Percentiles rank a stretch among this genome's conserved stretches.
phyloP scores from a whole-genome alignment of 2,888 invertebrate genomes.

The Celastrina argiolus region DNA sequence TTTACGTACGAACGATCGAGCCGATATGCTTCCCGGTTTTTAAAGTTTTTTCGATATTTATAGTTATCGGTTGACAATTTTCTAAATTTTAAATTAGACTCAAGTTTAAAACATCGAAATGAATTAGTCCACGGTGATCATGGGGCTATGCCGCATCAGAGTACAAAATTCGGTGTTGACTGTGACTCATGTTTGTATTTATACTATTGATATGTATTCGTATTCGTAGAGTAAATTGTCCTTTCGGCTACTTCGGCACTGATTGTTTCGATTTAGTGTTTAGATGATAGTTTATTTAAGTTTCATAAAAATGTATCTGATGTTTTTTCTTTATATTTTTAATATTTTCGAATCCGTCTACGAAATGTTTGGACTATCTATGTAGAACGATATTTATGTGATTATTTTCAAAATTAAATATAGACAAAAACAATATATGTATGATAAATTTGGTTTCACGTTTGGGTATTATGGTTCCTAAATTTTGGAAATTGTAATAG shows the following conservation, averaged over 20 bases:
- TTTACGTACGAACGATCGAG: slow-evolving; percentile 48
- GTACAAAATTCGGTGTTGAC: slow-evolving; percentile 78
- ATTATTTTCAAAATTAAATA: slow-evolving; percentile 76
- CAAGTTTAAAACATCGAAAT: slow-evolving; percentile 75
- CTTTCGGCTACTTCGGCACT: slow-evolving; percentile 61
- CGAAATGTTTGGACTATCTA: slow-evolving; percentile 69
- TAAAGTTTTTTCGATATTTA: slow-evolving; percentile 46
- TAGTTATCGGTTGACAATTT: slow-evolving; percentile 72
- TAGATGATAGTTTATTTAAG: slow-evolving; percentile 69
- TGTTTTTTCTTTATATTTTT: slow-evolving; percentile 63
- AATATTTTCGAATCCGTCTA: slow-evolving; percentile 74
- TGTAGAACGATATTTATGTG: slow-evolving; percentile 63
- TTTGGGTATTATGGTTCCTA: slow-evolving; percentile 79
- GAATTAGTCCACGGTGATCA: slow-evolving; percentile 73
- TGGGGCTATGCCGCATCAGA: slow-evolving; percentile 69
- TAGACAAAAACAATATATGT: slow-evolving; percentile 63
- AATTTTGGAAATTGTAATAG: slow-evolving; percentile 79
- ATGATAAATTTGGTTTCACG: slow-evolving; percentile 71
- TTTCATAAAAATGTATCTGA: slow-evolving; percentile 59
- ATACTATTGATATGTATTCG: slow-evolving; percentile 61
- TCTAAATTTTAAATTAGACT: slow-evolving; percentile 71
- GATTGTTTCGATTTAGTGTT: slow-evolving; percentile 61
- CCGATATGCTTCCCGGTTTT: slow-evolving; percentile 51
- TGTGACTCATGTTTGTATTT: slow-evolving; percentile 70
- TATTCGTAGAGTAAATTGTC: slow-evolving; percentile 51